A percentile compares a stretch with the other conserved stretches of the same genome.
Evolutionary conservation across 2,888 invertebrate genomes (phyloP).

Genomic region (Hyposoter dolosus): DNA sequence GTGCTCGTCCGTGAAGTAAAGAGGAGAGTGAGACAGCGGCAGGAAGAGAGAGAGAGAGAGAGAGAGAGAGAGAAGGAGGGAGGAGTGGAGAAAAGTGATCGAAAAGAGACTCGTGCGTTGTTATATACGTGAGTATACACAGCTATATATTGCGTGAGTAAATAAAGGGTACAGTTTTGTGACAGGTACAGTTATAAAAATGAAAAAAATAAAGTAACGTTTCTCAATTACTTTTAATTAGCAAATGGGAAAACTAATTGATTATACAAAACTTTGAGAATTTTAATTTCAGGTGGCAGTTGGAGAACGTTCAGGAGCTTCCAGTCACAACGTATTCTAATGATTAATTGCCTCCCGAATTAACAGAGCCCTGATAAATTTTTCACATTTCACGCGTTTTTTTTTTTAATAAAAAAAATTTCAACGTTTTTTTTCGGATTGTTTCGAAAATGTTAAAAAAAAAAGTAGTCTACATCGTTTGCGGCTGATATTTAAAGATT

Average conservation of each 20-base stretch:
- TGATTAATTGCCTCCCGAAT: neutral
- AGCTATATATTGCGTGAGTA: slow-evolving; percentile 34
- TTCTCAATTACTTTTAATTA: slow-evolving; percentile 8
- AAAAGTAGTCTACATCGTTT: too few relatives aligned
- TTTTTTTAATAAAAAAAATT: neutral
- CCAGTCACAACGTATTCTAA: neutral
- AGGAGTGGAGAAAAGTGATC: slow-evolving; percentile 57
- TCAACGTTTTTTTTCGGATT: too few relatives aligned
- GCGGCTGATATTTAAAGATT: too few relatives aligned
- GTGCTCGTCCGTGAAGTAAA: slow-evolving; percentile 62
- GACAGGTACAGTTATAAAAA: slow-evolving; percentile 66
- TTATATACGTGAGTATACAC: neutral
- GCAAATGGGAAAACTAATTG: neutral
- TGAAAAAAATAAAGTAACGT: slow-evolving; percentile 29
- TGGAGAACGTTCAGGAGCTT: neutral
- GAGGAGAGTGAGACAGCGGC: slow-evolving; percentile 48
- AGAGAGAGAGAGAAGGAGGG: neutral
- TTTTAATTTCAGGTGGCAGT: neutral
- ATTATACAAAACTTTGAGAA: neutral
- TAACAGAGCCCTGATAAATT: neutral
- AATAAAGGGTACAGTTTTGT: slow-evolving; percentile 39
- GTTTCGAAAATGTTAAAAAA: too few relatives aligned
- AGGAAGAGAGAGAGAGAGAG: slow-evolving; percentile 11
- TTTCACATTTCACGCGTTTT: neutral
- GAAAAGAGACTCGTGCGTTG: slow-evolving; percentile 53